These are phyloP conservation scores for Chlorops oryzae DNA, from an alignment of 1,140 invertebrate species.

Conservation along the genomic window DNA sequence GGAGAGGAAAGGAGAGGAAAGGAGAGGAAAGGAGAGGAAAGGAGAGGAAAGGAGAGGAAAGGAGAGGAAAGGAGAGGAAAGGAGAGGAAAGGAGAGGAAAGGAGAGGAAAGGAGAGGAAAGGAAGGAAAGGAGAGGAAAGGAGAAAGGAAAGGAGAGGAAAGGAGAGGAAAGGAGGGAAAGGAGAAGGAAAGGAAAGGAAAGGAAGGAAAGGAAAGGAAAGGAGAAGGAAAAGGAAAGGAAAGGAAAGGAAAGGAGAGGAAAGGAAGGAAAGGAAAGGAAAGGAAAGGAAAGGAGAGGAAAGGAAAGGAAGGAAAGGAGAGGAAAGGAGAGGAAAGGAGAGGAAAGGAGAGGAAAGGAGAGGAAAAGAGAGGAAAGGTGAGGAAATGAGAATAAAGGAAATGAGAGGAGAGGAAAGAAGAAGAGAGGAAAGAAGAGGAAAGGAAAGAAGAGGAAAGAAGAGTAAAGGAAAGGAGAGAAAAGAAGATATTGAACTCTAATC, in stretches of 20 bases:
- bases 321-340: neutral
- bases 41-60: neutral
- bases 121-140: neutral
- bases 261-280: neutral
- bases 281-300: neutral
- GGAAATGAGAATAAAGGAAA: neutral
- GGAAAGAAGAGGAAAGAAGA: neutral
- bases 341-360: neutral
- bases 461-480: neutral
- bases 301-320: neutral
- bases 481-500: neutral
- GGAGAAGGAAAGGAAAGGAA: neutral
- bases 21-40: neutral
- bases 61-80: neutral
- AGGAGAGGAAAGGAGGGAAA: neutral
- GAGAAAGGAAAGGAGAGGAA: neutral
- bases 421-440: neutral
- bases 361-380: neutral
- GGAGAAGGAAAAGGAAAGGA: neutral
- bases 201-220: neutral
- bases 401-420: neutral
- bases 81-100: neutral
- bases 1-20: neutral
- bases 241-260: neutral
- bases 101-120: neutral